Conservation (phyloP, 2,113 vertebrate species). For the Reinhardtius hippoglossoides region DNA sequence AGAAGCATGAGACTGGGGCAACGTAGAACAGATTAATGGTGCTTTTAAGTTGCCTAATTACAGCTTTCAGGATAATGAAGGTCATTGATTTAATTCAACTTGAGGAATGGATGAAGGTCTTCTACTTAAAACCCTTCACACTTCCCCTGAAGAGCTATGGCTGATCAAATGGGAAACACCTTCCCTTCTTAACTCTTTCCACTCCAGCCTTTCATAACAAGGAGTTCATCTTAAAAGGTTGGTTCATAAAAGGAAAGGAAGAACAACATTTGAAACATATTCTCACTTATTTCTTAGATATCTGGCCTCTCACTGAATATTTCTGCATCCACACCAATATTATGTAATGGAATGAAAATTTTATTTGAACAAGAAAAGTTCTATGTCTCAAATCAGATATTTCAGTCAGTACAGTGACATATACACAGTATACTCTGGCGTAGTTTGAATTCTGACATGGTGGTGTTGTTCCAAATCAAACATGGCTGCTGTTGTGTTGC, state of each 20-base stretch:
- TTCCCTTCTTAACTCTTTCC: not conserved
- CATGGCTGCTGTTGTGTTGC: no score
- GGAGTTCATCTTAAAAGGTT: no score
- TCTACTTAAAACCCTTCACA: conserved; percentile 29
- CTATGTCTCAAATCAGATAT: not conserved
- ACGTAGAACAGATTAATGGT: conserved; percentile 45
- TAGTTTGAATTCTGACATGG: no score
- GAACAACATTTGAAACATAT: no score
- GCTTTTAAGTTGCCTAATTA: conserved; percentile 58
- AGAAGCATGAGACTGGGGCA: conserved; percentile 20
- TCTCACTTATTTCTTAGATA: no score
- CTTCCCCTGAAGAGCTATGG: not conserved
- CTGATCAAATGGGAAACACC: conserved; percentile 4
- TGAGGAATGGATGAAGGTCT: conserved; percentile 39
- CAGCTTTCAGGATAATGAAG: conserved; percentile 56
- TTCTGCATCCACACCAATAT: not conserved
- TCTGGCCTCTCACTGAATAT: no score
- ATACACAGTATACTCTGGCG: no score
- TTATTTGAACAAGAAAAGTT: not conserved
- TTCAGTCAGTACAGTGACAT: not conserved
- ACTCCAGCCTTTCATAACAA: no score
- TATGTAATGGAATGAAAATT: not conserved
- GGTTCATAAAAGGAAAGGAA: no score
- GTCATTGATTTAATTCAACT: conserved; percentile 51
- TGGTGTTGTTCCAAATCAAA: no score